Evolutionary conservation across 2,113 vertebrate species (phyloP).

Genomic region (Phalacrocorax brasilianus): DNA sequence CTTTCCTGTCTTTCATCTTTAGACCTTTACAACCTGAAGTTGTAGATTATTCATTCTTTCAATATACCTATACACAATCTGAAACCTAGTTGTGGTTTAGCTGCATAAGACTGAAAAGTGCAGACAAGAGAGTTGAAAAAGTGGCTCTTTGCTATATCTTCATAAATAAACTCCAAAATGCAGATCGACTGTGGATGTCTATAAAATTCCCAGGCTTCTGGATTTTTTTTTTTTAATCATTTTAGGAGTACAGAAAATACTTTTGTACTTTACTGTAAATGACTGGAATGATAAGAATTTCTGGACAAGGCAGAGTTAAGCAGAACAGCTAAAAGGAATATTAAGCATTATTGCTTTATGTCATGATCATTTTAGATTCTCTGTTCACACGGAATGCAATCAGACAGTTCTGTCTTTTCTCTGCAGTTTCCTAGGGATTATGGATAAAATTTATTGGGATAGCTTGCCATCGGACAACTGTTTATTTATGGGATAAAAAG

Average conservation of each 20-base stretch:
- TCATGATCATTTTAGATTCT: background rate
- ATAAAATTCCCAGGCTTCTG: background rate
- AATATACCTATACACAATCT: background rate
- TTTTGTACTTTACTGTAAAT: background rate
- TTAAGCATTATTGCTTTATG: background rate
- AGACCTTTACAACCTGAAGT: background rate
- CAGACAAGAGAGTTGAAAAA: background rate
- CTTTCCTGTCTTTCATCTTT: background rate
- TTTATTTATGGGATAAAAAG: background rate
- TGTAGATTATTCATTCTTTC: background rate
- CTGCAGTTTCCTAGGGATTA: background rate
- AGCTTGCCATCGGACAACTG: background rate
- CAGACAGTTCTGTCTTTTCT: background rate
- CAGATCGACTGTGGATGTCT: background rate
- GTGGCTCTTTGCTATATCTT: background rate
- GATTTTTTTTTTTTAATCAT: background rate
- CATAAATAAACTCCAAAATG: background rate
- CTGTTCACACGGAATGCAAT: background rate
- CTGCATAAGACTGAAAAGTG: background rate
- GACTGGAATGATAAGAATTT: background rate
- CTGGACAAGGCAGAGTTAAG: background rate
- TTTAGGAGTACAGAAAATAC: background rate
- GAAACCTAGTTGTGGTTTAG: background rate
- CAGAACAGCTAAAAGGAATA: background rate
- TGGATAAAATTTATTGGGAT: background rate